Conservation (phyloP, 2,113 vertebrate species). For the Corynorhinus townsendii region DNA sequence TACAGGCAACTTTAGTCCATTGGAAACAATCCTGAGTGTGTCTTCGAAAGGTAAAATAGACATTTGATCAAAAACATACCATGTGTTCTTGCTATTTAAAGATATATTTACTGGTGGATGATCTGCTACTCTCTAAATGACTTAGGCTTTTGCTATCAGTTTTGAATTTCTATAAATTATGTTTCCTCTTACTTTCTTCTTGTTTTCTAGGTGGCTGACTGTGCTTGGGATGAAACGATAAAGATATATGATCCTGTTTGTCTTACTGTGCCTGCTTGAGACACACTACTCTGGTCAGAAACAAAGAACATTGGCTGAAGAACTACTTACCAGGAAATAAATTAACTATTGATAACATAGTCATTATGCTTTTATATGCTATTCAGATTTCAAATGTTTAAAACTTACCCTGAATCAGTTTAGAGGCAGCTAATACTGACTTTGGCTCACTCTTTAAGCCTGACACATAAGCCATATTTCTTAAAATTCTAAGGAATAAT, state of each 20-base stretch:
- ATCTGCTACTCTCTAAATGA: neutral
- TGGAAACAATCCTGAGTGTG: neutral
- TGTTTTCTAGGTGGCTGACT: constrained; percentile 92
- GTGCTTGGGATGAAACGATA: constrained; percentile 97
- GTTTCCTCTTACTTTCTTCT: constrained; percentile 45
- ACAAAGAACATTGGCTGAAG: neutral
- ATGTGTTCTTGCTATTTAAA: constrained; percentile 13
- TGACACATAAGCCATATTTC: constrained; percentile 57
- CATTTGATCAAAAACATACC: neutral
- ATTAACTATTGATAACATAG: neutral
- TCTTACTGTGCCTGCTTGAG: constrained; percentile 78
- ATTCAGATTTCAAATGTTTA: constrained; percentile 32
- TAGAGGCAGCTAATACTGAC: constrained; percentile 32
- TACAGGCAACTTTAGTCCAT: neutral
- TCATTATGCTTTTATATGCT: neutral
- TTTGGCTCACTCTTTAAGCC: neutral
- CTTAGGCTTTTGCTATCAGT: neutral
- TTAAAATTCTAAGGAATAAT: constrained; percentile 50
- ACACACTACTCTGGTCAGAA: neutral
- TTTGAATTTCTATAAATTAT: neutral
- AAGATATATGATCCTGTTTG: constrained; percentile 92
- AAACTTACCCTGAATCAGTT: neutral
- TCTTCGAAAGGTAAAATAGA: neutral
- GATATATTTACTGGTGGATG: neutral
- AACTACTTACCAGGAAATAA: neutral